Base-by-base conservation (phyloP, 2,888 invertebrate genomes). In the Morpho deidamia region DNA sequence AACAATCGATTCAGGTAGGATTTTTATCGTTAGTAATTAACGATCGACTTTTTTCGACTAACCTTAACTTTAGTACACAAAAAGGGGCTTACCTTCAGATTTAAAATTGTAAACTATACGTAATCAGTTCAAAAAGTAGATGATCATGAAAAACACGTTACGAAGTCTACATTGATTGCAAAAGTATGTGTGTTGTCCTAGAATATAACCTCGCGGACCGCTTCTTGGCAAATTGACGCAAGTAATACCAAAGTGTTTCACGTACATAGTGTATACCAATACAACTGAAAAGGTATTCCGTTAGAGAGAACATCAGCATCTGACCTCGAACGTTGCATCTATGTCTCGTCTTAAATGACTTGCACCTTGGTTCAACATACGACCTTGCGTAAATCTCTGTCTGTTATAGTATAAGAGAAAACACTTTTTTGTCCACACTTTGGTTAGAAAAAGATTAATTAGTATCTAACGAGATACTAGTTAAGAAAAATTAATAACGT, bases 251-350 rank as follows among this genome's bases (percentile, higher is more conserved):
- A 78, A 75, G 76, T 76, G 72, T 76, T 76, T 74, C 76, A 74
- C 72, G 71, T 68, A 76, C 69, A 67, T 63, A 65, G 75, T 77
- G 79, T 81, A 78, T 72, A 65, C 70, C 68, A 65, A 70, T 68
- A 74, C 76, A 69, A 70, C 69, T 73, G 66, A 78, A 76, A 76
- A 78, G 78, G 79, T 71, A 74, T 69, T 66, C 84, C 83, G 81
- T 82, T 86, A 83, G 71, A 72, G 69, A 74, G 67, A 69, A 70
- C 69, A 70, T 66, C 67, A 69, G 66, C 69, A 65, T 70, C 67
- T 74, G 79, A 81, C 82, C 82, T 79, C 80, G 58, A 63, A 62
- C 48, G 56, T 56, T 53, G 70, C 51, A 55, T 45, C 51, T 44
- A 48, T 66, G 66, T 66, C 69, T 62, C 69, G 66, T 67, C 64